A percentile compares a stretch with the other conserved stretches of the same genome.
phyloP scores from a whole-genome alignment of 2,797 vertebrate genomes.

The Fringilla coelebs region DNA sequence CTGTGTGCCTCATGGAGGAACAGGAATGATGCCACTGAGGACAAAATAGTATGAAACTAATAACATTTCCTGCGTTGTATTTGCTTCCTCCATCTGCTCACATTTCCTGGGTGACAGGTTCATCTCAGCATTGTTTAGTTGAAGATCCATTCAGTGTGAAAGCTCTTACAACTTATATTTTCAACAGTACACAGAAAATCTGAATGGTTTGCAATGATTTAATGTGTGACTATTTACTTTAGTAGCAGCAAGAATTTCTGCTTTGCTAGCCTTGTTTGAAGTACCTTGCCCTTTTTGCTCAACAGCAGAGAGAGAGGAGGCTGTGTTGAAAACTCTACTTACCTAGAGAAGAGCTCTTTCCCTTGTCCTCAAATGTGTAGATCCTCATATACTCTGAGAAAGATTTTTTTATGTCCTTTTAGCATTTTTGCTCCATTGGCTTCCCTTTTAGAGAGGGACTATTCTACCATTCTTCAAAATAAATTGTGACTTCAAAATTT shows the following conservation, averaged over 20 bases:
- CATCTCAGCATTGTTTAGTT: neutral
- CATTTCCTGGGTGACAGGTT: neutral
- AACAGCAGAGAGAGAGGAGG: neutral
- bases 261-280: neutral
- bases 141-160: neutral
- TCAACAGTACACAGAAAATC: neutral
- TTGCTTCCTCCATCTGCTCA: constrained; percentile 3
- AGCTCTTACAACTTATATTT: neutral
- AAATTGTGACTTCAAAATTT: neutral
- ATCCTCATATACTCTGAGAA: neutral
- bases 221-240: neutral
- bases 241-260: neutral
- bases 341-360: neutral
- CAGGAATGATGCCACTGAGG: neutral
- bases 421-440: neutral
- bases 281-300: neutral
- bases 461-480: neutral
- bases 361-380: neutral
- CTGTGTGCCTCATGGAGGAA: neutral
- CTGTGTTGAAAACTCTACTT: neutral
- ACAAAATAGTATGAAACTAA: neutral
- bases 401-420: neutral
- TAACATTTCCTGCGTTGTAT: neutral
- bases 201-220: neutral
- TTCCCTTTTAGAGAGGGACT: neutral